Evolutionary conservation across 2,888 invertebrate genomes (phyloP).

Genomic region (Ophion costatus): DNA sequence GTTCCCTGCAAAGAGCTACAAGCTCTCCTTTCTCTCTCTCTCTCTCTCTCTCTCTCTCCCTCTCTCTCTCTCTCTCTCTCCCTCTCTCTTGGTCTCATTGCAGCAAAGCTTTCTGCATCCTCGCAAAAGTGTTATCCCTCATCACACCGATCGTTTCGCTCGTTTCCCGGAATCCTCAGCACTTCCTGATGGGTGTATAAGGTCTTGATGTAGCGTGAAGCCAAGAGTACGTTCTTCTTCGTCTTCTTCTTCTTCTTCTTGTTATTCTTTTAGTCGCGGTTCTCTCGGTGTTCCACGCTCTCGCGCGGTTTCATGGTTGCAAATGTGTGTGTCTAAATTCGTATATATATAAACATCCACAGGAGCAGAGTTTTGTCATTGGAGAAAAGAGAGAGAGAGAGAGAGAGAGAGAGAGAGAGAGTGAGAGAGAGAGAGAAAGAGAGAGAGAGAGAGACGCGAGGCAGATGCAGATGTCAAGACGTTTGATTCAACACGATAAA

Average conservation of each 20-base stretch:
- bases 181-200: conserved; percentile 66
- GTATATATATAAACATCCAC: neutral
- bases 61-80: conserved; percentile 14
- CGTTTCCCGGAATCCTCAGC: conserved; percentile 67
- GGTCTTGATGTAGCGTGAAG: conserved; percentile 53
- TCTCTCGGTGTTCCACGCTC: conserved; percentile 9
- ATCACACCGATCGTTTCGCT: conserved; percentile 66
- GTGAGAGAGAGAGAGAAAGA: neutral
- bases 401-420: conserved; percentile 11
- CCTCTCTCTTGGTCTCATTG: conserved; percentile 12
- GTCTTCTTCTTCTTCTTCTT: conserved; percentile 30
- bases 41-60: conserved; percentile 19
- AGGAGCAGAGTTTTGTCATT: conserved; percentile 18
- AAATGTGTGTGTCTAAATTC: neutral
- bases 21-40: conserved; percentile 27
- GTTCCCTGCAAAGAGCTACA: conserved; percentile 42
- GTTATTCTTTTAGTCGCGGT: neutral
- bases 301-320: neutral
- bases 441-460: neutral
- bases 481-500: conserved; percentile 21
- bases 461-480: conserved; percentile 45
- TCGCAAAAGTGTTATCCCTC: conserved; percentile 59
- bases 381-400: conserved; percentile 2
- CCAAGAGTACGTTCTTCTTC: conserved; percentile 25
- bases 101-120: conserved; percentile 38